These are phyloP conservation scores for Drosophila borborema DNA, from an alignment of 2,888 invertebrate genomes.

Conservation along the genomic window DNA sequence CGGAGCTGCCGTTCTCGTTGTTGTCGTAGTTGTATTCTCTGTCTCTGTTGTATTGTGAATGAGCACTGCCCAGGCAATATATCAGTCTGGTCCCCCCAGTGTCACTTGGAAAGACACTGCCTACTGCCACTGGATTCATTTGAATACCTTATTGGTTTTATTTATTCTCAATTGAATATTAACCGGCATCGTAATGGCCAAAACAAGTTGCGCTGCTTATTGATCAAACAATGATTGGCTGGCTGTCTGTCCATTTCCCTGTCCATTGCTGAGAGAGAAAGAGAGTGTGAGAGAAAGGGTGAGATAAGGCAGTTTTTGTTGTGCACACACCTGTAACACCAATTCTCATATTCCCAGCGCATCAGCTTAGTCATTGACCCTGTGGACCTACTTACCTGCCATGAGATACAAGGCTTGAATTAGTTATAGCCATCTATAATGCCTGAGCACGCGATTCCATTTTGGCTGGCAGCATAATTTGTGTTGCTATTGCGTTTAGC, in stretches of 20 bases:
- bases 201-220: slow-evolving; percentile 59
- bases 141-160: slow-evolving; percentile 57
- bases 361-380: slow-evolving; percentile 63
- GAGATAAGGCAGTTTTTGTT: slow-evolving; percentile 11
- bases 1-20: slow-evolving; percentile 27
- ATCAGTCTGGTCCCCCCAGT: slow-evolving; percentile 4
- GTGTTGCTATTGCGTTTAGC: slow-evolving; percentile 31
- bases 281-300: no score
- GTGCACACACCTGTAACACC: slow-evolving; percentile 53
- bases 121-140: slow-evolving; percentile 57
- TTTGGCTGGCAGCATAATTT: slow-evolving; percentile 43
- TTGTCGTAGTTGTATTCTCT: slow-evolving; percentile 37
- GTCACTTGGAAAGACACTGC: slow-evolving; percentile 48
- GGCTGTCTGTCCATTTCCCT: slow-evolving; percentile 16
- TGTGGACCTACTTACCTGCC: slow-evolving; percentile 56
- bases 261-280: neutral
- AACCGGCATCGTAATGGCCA: slow-evolving; percentile 59
- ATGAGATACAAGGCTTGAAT: slow-evolving; percentile 23
- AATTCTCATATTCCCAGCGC: slow-evolving; percentile 26
- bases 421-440: slow-evolving; percentile 19
- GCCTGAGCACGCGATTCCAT: slow-evolving; percentile 45
- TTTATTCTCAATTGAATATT: slow-evolving; percentile 75
- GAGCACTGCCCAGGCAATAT: slow-evolving; percentile 18
- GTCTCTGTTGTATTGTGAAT: slow-evolving; percentile 46
- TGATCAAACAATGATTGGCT: slow-evolving; percentile 77